A percentile compares a stretch with the other conserved stretches of the same genome.
These are phyloP conservation scores for Pammene aurita DNA, from an alignment of 2,888 invertebrate genomes.

Conservation along the genomic window DNA sequence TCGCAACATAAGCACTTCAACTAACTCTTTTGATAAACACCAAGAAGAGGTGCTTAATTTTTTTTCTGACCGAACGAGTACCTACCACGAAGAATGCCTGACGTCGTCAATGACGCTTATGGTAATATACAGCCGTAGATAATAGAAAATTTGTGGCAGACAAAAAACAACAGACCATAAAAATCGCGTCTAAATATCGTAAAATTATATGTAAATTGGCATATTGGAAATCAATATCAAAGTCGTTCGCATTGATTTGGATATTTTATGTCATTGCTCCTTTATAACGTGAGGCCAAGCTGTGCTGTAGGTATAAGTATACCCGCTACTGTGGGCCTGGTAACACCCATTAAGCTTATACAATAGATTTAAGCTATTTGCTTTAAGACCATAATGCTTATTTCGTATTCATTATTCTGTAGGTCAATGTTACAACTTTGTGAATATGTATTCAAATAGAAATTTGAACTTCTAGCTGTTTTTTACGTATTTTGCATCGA, in stretches of 20 bases:
- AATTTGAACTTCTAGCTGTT: not conserved
- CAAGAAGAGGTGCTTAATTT: slow-evolving; percentile 27
- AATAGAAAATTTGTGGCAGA: slow-evolving; percentile 50
- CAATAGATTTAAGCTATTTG: slow-evolving; percentile 40
- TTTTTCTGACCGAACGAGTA: slow-evolving; percentile 8
- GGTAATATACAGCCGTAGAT: slow-evolving; percentile 40
- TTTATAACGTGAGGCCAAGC: slow-evolving; percentile 51
- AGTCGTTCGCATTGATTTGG: slow-evolving; percentile 64
- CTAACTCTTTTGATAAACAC: slow-evolving; percentile 21
- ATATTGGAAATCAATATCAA: slow-evolving; percentile 72
- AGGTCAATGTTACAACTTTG: slow-evolving; percentile 21
- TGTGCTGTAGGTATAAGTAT: slow-evolving; percentile 47
- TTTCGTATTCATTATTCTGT: slow-evolving; percentile 22
- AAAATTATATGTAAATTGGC: slow-evolving; percentile 71
- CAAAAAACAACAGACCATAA: slow-evolving; percentile 59
- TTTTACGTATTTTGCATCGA: not conserved
- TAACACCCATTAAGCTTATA: slow-evolving; percentile 49
- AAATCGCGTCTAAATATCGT: slow-evolving; percentile 51
- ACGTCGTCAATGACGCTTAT: slow-evolving; percentile 43
- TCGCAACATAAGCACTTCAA: slow-evolving; percentile 24
- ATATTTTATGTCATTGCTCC: slow-evolving; percentile 65
- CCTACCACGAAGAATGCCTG: slow-evolving; percentile 35
- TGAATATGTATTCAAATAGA: slow-evolving; percentile 22
- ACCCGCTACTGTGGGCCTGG: slow-evolving; percentile 54
- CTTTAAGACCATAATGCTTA: slow-evolving; percentile 22